Base-by-base conservation (phyloP, 2,113 vertebrate species). In the Xiphophorus couchianus region DNA sequence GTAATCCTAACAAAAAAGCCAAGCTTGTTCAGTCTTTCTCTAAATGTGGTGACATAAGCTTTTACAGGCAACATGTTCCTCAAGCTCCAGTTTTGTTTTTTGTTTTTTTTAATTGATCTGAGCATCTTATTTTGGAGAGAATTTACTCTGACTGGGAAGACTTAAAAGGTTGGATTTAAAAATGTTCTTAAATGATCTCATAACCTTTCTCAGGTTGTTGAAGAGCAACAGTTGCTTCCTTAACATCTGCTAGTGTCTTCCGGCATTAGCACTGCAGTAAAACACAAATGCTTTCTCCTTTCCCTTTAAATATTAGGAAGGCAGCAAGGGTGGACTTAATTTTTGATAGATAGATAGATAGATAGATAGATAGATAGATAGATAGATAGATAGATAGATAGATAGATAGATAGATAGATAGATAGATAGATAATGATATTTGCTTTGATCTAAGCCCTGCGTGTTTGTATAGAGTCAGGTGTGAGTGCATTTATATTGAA, bases 401-500 rank as follows among this genome's bases (percentile, higher is more conserved):
- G 73, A 71, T 62, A 58, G 73, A 69, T 35, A 76, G 77, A 71
- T 22, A 77, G 67, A 74, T 71, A 58, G 44, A 73, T 28, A 39
- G 54, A 71, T 27, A 83, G 70, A 67, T 27, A 14, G 69, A 70
- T 19, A 48, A 48, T 48, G 14, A 48, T 48, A 48, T 48, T 22
- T 78, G 65, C 22, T 51, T 76, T 81, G 78, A 30, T 29, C 86
- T 90, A 81, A 33, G 15, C 64, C 78, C 73, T 80, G 71, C 76
- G 71, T 89, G 72, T 89, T 78, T 89, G 81, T 83, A 73, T 87
- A 28, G 69, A 82, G 71, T 90, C 69, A 84, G 86, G 92, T 93
- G 92, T 93, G 89, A 86, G 92, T 92, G 92, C 91, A 78, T 88
- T 92, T 91, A 93, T 95, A 98, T 98, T 98, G 97, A 99, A 98